Conservation (phyloP, 1,140 invertebrate genomes). For the Anastrepha ludens region DNA sequence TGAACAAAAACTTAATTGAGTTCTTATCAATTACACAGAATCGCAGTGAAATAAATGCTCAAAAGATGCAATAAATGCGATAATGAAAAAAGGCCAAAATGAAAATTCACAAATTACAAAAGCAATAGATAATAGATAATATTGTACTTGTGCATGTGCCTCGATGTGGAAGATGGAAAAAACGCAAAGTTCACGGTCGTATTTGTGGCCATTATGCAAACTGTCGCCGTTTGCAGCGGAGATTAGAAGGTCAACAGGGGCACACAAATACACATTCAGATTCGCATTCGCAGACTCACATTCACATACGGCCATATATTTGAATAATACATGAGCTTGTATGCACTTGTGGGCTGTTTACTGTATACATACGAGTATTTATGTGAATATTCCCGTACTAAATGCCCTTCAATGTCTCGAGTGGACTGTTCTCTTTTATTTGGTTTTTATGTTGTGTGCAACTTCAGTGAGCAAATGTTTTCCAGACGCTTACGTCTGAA, state of each 20-base stretch:
- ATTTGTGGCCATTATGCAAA: constrained; percentile 35
- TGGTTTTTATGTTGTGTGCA: constrained; percentile 17
- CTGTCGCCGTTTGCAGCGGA: constrained; percentile 6
- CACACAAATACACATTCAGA: not conserved
- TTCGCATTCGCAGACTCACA: not conserved
- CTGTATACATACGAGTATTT: not conserved
- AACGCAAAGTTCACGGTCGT: constrained; percentile 32
- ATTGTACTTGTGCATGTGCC: too few relatives aligned
- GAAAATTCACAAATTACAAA: not conserved
- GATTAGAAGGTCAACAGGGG: constrained; percentile 39
- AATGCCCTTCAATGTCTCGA: constrained; percentile 47
- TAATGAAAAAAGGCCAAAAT: not conserved
- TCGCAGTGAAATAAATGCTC: constrained; percentile 31
- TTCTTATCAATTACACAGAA: constrained; percentile 35
- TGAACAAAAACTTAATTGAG: constrained; percentile 29
- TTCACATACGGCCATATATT: not conserved
- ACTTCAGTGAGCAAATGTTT: not conserved
- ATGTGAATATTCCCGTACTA: not conserved
- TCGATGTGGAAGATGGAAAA: not conserved
- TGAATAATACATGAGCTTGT: constrained; percentile 39
- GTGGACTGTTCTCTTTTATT: constrained; percentile 29
- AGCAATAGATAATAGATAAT: constrained; percentile 31
- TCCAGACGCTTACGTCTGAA: not conserved
- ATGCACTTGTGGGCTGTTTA: constrained; percentile 26
- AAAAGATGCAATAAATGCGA: constrained; percentile 8